Percentiles rank a stretch among this genome's conserved stretches.
phyloP scores from a whole-genome alignment of 1,140 invertebrate species.

The Polypedilum vanderplanki region DNA sequence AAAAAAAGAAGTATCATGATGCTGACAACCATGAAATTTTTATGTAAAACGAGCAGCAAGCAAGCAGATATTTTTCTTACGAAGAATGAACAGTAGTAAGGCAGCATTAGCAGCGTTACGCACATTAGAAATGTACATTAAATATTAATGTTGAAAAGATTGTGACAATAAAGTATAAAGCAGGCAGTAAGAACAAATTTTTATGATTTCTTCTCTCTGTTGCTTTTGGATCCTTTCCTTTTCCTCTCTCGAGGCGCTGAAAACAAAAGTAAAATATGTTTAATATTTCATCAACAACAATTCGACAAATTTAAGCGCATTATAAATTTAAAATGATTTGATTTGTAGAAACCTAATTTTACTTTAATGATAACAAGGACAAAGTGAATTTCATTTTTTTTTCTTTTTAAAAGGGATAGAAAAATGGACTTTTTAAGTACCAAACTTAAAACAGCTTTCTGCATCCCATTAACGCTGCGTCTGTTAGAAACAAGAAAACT shows the following conservation, averaged over 20 bases:
- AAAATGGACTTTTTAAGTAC: too few relatives aligned
- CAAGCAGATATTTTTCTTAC: too few relatives aligned
- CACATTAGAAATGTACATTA: constrained; percentile 18
- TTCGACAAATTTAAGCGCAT: too few relatives aligned
- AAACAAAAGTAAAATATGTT: background rate
- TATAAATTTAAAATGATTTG: too few relatives aligned
- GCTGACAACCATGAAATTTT: constrained; percentile 17
- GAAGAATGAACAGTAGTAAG: background rate
- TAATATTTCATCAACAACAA: background rate
- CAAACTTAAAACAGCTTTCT: too few relatives aligned
- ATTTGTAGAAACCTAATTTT: too few relatives aligned
- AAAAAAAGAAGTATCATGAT: constrained; percentile 10
- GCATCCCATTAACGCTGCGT: too few relatives aligned
- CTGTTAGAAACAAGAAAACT: too few relatives aligned
- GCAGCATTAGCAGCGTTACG: background rate
- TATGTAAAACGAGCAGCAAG: background rate
- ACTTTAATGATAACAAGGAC: too few relatives aligned
- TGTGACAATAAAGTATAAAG: constrained; percentile 14
- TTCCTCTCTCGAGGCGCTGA: background rate
- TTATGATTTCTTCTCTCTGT: background rate
- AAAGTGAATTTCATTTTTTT: too few relatives aligned
- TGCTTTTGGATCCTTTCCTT: background rate
- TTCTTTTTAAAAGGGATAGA: too few relatives aligned
- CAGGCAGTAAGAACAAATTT: background rate
- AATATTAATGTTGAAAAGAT: constrained; percentile 19